phyloP scores from a whole-genome alignment of 2,888 invertebrate genomes.

The Drepanosiphum platanoidis region DNA sequence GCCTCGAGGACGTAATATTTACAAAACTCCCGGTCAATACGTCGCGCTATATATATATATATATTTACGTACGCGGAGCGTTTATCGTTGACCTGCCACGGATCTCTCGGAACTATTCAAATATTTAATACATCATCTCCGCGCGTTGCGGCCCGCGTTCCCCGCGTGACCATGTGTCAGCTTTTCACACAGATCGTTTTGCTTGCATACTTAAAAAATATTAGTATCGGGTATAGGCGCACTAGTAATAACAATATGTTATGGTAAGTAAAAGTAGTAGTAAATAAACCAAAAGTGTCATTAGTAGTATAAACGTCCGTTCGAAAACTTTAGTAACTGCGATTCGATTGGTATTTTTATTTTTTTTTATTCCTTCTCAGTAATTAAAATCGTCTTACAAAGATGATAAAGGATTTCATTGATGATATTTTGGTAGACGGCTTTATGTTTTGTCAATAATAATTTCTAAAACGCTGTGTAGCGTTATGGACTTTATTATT shows the following conservation, averaged over 20 bases:
- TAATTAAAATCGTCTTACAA: neutral
- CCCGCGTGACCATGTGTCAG: neutral
- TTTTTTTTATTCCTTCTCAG: neutral
- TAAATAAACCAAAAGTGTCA: no score
- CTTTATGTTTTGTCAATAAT: neutral
- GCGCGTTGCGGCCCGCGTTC: neutral
- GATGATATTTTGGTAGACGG: neutral
- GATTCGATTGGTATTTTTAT: no score
- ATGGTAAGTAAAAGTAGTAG: no score
- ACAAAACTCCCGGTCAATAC: constrained; percentile 11
- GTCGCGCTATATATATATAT: neutral
- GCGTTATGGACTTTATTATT: neutral
- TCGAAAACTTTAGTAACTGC: no score
- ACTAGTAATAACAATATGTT: no score
- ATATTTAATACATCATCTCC: constrained; percentile 25
- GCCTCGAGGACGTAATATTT: constrained; percentile 21
- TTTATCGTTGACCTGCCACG: constrained; percentile 10
- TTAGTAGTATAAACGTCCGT: no score
- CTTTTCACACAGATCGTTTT: neutral
- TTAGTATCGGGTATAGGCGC: no score
- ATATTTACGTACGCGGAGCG: neutral
- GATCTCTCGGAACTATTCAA: constrained; percentile 12
- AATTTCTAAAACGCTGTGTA: neutral
- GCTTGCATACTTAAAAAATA: no score
- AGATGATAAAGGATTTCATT: neutral